Base-by-base conservation (phyloP, 2,888 invertebrate genomes). In the Acleris literana region DNA sequence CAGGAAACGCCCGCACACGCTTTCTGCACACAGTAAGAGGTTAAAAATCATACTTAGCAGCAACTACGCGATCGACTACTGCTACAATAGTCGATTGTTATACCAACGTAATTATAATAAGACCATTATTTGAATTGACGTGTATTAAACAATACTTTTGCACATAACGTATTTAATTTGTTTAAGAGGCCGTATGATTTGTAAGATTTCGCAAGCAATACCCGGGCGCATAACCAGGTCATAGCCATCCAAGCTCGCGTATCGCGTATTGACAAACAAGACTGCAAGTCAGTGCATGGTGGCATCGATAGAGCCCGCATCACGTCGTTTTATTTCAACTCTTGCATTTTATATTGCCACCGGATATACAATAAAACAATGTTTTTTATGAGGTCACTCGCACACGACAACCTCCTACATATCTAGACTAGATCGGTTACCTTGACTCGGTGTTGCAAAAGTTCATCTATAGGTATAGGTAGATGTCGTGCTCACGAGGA, bases 21-120 rank as follows among this genome's bases (percentile, higher is more conserved):
- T 92, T 92, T 92, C 92, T 91, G 91, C 84, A 86, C 92, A 88
- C 87, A 75, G 78, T 88, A 90, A 81, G 82, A 72, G 79, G 73
- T 79, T 87, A 85, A 89, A 83, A 87, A 86, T 85, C 76, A 83
- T 88, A 89, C 84, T 89, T 86, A 83, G 78, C 69, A 68, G 72
- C 77, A 72, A 79, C 77, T 73, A 77, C 74, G 71, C 78, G 76
- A 81, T 80, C 76, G 77, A 75, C 76, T 75, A 70, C 73, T 56
- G 66, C 66, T 66, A 66, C 65, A 61, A 61, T 66, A 57, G 60
- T 57, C 57, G 46, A 62, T 66, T 66, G 66, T 66, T 66, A 62
- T 61, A 52, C 52, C 57, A 62, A 48, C 52, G 39, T 62, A 66
- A 52, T 66, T 62, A 56, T 56, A 57, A 66, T 60, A 55, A 64